A percentile compares a stretch with the other conserved stretches of the same genome.
These are phyloP conservation scores for Halichoerus grypus DNA, from an alignment of 2,113 vertebrate genomes.

Conservation along the genomic window DNA sequence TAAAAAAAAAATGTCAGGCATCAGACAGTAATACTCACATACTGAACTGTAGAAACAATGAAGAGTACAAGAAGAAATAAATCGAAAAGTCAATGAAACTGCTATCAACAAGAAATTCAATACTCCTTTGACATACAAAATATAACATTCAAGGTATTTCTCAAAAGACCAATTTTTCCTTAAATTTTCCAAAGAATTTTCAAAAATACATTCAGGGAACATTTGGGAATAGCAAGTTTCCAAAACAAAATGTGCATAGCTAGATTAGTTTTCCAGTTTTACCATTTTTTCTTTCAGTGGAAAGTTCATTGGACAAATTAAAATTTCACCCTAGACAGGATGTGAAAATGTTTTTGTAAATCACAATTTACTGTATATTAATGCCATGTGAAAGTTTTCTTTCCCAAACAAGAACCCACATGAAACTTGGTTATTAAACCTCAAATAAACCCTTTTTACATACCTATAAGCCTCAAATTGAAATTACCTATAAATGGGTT, in stretches of 20 bases:
- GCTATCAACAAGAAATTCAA: neutral
- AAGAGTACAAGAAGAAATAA: neutral
- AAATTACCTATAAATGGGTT: slow-evolving; percentile 41
- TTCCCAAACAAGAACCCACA: slow-evolving; percentile 55
- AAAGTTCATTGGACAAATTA: slow-evolving; percentile 64
- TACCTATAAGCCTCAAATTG: slow-evolving; percentile 36
- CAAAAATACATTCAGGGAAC: slow-evolving; percentile 55
- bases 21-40: neutral
- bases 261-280: slow-evolving; percentile 57
- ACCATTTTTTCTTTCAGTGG: slow-evolving; percentile 60
- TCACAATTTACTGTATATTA: slow-evolving; percentile 62
- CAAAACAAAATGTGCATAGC: slow-evolving; percentile 56
- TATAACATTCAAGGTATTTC: slow-evolving; percentile 53
- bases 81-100: neutral
- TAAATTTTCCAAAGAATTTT: slow-evolving; percentile 60
- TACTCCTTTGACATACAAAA: slow-evolving; percentile 44
- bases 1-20: neutral
- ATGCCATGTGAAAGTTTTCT: slow-evolving; percentile 59
- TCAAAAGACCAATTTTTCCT: slow-evolving; percentile 41
- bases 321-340: slow-evolving; percentile 62
- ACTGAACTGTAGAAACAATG: neutral
- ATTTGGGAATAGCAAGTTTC: slow-evolving; percentile 70
- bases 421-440: slow-evolving; percentile 53
- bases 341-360: slow-evolving; percentile 69
- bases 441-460: slow-evolving; percentile 48